Evolutionary conservation across 2,888 invertebrate genomes (phyloP).

Genomic region (Dasypolia templi): DNA sequence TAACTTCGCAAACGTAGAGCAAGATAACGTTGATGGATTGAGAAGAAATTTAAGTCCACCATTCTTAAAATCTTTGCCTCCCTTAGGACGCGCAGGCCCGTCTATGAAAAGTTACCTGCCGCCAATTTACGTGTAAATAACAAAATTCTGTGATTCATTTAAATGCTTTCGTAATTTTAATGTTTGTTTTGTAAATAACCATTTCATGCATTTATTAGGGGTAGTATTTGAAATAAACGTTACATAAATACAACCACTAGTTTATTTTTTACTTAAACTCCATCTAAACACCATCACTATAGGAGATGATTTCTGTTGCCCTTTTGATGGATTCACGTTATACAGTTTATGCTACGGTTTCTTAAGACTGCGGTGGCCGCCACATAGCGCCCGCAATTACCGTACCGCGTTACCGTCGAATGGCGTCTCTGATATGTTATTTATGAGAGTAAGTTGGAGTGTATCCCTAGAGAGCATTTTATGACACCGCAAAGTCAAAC

Average conservation of each 20-base stretch:
- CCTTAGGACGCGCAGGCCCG: constrained; percentile 86
- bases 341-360: neutral
- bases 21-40: constrained; percentile 70
- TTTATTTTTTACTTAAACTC: neutral
- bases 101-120: constrained; percentile 86
- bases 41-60: constrained; percentile 76
- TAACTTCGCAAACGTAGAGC: constrained; percentile 71
- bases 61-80: constrained; percentile 81
- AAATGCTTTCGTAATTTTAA: constrained; percentile 47
- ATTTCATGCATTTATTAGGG: constrained; percentile 84
- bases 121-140: constrained; percentile 80
- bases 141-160: constrained; percentile 79
- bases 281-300: too few relatives aligned
- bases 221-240: constrained; percentile 55
- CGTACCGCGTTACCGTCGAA: neutral
- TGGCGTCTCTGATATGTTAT: neutral
- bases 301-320: neutral
- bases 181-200: constrained; percentile 79
- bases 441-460: neutral
- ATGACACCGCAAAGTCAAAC: neutral
- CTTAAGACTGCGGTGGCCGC: neutral
- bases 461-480: neutral
- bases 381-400: neutral
- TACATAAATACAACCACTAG: constrained; percentile 4
- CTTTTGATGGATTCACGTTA: neutral